Evolutionary conservation across 2,797 vertebrate genomes (phyloP), one percentile per base, ranked within the genome.

Genomic region (Nothura maculosa): DNA sequence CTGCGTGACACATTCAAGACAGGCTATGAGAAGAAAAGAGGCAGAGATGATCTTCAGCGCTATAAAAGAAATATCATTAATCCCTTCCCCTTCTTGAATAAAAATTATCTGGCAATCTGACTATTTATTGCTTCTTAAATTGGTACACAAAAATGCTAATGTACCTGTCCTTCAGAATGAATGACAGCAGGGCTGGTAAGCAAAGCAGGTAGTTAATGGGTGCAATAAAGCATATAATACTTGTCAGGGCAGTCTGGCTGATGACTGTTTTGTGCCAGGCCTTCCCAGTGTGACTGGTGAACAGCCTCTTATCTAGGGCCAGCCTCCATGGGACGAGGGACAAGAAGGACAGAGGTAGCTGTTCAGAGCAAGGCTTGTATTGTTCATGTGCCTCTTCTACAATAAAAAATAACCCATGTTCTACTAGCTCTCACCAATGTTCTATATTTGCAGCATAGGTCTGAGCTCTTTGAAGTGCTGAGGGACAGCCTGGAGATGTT

Each of bases 231-330:
- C 93, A 89, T 91, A 94, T 76, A 96, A 89, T 79, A 32, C 47
- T 48, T 86, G 79, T 96, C 87, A 95, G 60, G 50, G 27, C 83
- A 93, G 91, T 96, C 82, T 95, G 95, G 58, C 80, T 89, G 87
- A 84, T 84, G 86, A 62, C 67, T 93, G 12, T 73, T 47, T 92
- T 80, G 64, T 81, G 52, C 62, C 50, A 75, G 60, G 5, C 21
- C 82, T 84, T 93, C n/a, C 36, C 30, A 75, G 43, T 21, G 45
- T 76, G 58, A 13, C 28, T 74, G 67, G 21, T 85, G 79, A 63
- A n/a, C 3, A 73, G 1, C 60, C 77, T 74, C 60, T 21, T n/a
- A 36, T 9, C 34, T 84, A 25, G 55, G 50, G 64, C 7, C 38
- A 75, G n/a, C 24, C 42, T 62, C 70, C 74, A 34, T 74, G 50